phyloP scores from a whole-genome alignment of 2,888 invertebrate species.

The Apodemia mormo region DNA sequence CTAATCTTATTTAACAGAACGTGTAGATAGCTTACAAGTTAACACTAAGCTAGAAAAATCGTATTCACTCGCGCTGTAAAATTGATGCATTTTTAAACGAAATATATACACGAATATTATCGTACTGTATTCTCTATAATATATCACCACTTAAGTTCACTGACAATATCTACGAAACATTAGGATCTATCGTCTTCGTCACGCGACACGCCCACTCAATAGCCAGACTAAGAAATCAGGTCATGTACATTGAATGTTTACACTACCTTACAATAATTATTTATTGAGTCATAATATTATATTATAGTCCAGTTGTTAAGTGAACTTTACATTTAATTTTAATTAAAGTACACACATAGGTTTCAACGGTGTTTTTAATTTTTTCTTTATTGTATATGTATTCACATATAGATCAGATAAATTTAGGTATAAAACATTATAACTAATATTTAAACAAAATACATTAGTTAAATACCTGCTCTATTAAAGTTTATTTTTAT shows the following conservation, averaged over 20 bases:
- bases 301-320: too few relatives aligned
- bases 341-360: too few relatives aligned
- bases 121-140: background rate
- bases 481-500: too few relatives aligned
- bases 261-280: background rate
- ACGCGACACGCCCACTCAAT: conserved; percentile 57
- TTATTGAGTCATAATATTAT: background rate
- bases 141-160: conserved; percentile 7
- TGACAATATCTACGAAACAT: conserved; percentile 11
- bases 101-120: background rate
- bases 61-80: background rate
- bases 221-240: conserved; percentile 57
- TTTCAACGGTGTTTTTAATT: too few relatives aligned
- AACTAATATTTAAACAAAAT: too few relatives aligned
- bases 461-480: too few relatives aligned
- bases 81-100: background rate
- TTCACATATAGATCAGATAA: too few relatives aligned
- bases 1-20: background rate
- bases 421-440: too few relatives aligned
- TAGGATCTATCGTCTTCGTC: conserved; percentile 33
- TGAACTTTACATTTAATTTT: too few relatives aligned
- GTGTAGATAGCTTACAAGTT: background rate
- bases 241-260: conserved; percentile 41
- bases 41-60: background rate
- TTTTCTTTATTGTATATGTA: too few relatives aligned